Base-by-base conservation (phyloP, 2,888 invertebrate genomes). In the Dexiosoma caninum region DNA sequence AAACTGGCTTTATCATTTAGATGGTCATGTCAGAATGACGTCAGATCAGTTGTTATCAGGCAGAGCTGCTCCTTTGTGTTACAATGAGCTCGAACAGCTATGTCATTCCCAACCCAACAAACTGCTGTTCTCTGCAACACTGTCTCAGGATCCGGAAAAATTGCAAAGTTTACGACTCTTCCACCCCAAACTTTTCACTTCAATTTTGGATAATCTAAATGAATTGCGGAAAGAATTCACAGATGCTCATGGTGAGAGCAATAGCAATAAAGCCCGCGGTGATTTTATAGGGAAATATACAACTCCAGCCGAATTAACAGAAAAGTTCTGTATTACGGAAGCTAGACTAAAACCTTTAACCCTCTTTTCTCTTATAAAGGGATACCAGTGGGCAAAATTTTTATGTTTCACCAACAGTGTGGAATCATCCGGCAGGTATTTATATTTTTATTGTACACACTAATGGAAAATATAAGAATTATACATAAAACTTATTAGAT, bases 91-190 rank as follows among this genome's bases (percentile, higher is more conserved):
- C 9, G 84, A 87, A 69, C 69, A 82, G 1, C 81, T 76, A 2
- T 83, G 82, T 49, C 83, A 72, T 23, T 85, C 77, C n/a, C 86
- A 87, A 67, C 94, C 95, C 2, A 98, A 98, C 85, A 98, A 98
- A 89, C 91, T 99, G 55, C 91, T 99, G 2, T 97, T 99, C 87
- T 99, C 99, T n/a, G 99, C 99, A 5, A 99, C 99, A 1, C 91
- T 99, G 14, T 96, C 98, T 0, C 97, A 97, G 88, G 98, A 99
- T 91, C 98, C 99, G 0, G 98, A 99, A 90, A 97, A 97, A 88
- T 91, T 99, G 59, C 95, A 97, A 86, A 93, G 94, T 83, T 92
- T 99, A 88, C 94, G 95, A 12, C 91, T 99, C 6, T 98, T 98
- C 87, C 95, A 96, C 88, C 99, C 99, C 0, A 95, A 95, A 89